phyloP scores from a whole-genome alignment of 2,797 vertebrate species.

The Otolemur crassicaudatus region DNA sequence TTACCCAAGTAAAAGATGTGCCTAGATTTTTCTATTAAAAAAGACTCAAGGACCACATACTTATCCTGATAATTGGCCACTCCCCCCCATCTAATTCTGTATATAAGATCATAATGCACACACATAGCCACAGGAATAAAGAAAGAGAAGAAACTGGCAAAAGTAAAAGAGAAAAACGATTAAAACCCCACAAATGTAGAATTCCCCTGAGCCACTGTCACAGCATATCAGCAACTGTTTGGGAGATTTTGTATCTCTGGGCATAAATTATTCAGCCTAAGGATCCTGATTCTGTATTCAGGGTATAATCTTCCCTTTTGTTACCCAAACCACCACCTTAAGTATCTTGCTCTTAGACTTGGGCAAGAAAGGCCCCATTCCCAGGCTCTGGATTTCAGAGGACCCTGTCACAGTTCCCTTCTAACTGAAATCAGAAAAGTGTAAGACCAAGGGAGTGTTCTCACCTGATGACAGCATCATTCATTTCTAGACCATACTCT shows the following conservation, averaged over 20 bases:
- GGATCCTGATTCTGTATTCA: neutral
- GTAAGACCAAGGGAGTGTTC: neutral
- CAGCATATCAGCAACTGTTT: neutral
- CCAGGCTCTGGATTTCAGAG: neutral
- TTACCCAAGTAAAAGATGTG: neutral
- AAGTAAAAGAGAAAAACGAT: neutral
- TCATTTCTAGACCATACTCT: neutral
- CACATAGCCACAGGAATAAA: neutral
- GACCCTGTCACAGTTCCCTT: neutral
- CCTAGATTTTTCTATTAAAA: conserved; percentile 3
- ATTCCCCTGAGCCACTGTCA: neutral
- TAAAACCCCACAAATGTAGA: neutral
- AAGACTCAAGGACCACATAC: neutral
- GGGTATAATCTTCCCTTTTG: neutral
- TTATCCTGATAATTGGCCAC: neutral
- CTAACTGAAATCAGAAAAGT: neutral
- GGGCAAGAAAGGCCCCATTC: neutral
- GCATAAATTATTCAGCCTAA: neutral
- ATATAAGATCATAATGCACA: neutral
- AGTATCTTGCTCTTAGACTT: neutral
- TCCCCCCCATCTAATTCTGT: neutral
- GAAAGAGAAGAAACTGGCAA: neutral
- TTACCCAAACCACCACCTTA: neutral
- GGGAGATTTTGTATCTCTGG: neutral
- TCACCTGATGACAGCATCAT: accelerated